Base-by-base conservation (phyloP, 2,113 vertebrate genomes). In the Tragelaphus scriptus region DNA sequence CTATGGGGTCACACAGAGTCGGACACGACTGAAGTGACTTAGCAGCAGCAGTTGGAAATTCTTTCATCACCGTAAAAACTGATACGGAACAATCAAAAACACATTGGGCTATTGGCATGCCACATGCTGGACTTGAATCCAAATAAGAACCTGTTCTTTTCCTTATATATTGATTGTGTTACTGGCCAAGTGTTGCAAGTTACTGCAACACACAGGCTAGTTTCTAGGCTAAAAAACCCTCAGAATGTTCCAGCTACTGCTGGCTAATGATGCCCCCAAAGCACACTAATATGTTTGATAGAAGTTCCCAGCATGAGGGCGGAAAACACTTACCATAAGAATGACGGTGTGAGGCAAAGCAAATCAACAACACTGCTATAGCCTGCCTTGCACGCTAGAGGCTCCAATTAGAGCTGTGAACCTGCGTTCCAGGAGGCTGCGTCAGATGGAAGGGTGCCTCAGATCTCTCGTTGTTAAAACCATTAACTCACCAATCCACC, bases 251-350 rank as follows among this genome's bases (percentile, higher is more conserved):
- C 96, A 98, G 98, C 98, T 99, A 98, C 96, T 98, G 98, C 98
- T 98, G 98, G 98, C 99, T 99, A 99, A 99, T 98, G 98, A 99
- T 99, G 98, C 96, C 98, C 97, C 97, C 91, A 98, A 98, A 98
- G 97, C 98, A 98, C 98, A 97, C 98, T 99, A 98, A 99, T 98
- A 98, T 98, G 98, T 99, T 98, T 98, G 98, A 98, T 98, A 98
- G 98, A 98, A 98, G 23, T 98, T 98, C 99, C 63, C 98, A 99
- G 98, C 98, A 92, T 98, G 99, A 98, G 97, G 98, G 98, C 98
- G 98, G 98, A 98, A 97, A 98, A 99, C 98, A 98, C 98, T 99
- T 99, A 99, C 96, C 99, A 99, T 99, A 98, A 99, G 99, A 99
- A 99, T 99, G 96, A 98, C 98, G 97, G 98, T 93, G 81, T 95